A percentile compares a stretch with the other conserved stretches of the same genome.
Evolutionary conservation across 2,888 invertebrate genomes (phyloP).

Genomic region (Apomyelois bistriatella): DNA sequence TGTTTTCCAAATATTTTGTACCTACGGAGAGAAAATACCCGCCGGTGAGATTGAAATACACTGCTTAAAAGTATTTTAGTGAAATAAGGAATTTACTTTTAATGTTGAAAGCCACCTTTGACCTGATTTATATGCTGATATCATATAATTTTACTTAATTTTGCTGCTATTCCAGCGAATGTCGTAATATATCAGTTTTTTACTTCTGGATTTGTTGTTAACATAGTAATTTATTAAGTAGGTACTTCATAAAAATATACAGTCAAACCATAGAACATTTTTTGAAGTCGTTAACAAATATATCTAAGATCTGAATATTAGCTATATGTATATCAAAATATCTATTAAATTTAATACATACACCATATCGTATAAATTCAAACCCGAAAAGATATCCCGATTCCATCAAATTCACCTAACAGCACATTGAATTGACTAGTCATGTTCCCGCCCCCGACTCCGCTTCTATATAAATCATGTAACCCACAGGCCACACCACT

Average conservation of each 20-base stretch:
- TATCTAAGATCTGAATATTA: too few species aligned
- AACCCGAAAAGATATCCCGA: neutral
- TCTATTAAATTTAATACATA: too few species aligned
- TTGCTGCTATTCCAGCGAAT: neutral
- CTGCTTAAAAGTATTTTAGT: neutral
- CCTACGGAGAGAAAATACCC: too few species aligned
- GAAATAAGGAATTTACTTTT: conserved; percentile 13
- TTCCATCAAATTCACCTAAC: neutral
- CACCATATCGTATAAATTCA: conserved; percentile 46
- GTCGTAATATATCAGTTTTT: neutral
- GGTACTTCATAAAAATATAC: too few species aligned
- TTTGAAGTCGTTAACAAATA: too few species aligned
- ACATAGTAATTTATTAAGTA: too few species aligned
- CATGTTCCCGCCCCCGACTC: neutral
- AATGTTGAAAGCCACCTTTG: conserved; percentile 29
- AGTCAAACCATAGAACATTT: too few species aligned
- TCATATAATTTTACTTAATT: conserved; percentile 8
- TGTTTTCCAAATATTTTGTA: conserved; percentile 9
- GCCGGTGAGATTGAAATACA: conserved; percentile 11
- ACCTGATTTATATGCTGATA: conserved; percentile 37
- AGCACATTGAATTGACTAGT: neutral
- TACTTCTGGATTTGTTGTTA: too few species aligned
- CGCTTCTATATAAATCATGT: conserved; percentile 46
- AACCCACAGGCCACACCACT: conserved; percentile 29
- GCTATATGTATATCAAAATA: too few species aligned